Percentiles rank a stretch among this genome's conserved stretches.
Evolutionary conservation across 2,113 vertebrate species (phyloP).

Genomic region (Mesoclemmys tuberculata): DNA sequence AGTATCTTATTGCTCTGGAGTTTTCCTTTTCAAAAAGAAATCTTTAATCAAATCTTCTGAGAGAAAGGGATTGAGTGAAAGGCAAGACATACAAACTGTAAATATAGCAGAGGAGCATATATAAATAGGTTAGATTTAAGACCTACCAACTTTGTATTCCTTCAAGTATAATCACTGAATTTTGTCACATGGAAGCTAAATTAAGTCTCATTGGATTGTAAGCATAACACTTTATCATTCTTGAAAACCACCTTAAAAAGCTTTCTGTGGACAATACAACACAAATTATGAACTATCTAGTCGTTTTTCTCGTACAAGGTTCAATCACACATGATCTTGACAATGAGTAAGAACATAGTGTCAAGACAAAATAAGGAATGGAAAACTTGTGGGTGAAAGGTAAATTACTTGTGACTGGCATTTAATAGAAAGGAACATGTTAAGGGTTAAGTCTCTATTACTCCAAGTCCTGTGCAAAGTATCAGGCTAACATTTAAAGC

Average conservation of each 20-base stretch:
- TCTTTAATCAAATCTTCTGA: background rate
- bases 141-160: background rate
- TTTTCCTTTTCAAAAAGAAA: background rate
- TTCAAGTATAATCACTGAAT: background rate
- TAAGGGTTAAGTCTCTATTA: background rate
- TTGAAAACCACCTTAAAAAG: background rate
- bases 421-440: background rate
- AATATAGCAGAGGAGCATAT: background rate
- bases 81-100: background rate
- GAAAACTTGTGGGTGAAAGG: background rate
- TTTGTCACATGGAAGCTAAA: background rate
- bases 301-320: background rate
- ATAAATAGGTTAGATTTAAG: background rate
- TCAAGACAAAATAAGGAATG: background rate
- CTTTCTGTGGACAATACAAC: background rate
- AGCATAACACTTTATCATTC: background rate
- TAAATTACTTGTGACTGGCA: background rate
- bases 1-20: background rate
- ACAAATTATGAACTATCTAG: background rate
- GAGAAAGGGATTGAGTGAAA: background rate
- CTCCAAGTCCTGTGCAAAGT: background rate
- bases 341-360: background rate
- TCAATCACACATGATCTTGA: background rate
- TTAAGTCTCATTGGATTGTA: background rate
- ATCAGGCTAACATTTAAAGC: background rate